Evolutionary conservation across 2,888 invertebrate genomes (phyloP), one percentile per base, ranked within the genome.

Genomic region (Argynnis bischoffii): DNA sequence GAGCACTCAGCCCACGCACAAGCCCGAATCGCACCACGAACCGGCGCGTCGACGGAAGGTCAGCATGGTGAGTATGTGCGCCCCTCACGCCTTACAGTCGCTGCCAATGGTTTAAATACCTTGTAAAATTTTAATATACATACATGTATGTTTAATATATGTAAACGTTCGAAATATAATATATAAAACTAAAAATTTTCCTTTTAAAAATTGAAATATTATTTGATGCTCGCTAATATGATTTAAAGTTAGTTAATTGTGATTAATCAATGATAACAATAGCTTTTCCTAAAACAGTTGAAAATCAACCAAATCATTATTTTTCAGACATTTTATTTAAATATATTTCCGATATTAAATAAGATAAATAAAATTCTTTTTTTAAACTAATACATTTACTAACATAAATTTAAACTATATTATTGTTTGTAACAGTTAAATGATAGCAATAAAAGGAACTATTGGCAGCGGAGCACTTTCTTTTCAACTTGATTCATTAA

Each of bases 21-120:
- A 90, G 90, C 90, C 94, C 93, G 93, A 94, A 89, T 88, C 93
- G 91, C 91, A 89, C 86, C 88, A 89, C 86, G 90, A 90, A 78
- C 78, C 82, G 78, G 84, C 91, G 86, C 92, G 92, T 81, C 92
- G 92, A 70, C 85, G 98, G 94, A 98, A 98, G 96, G 97, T 98
- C 95, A 97, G 97, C 95, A 96, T 97, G 95, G 96, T 97, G 95
- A 96, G 96, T 96, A 93, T 89, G 84, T 78, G 81, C 79, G 81
- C 80, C 76, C 75, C 73, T 75, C 85, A 79, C 82, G 80, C 79
- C 64, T 65, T 68, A 76, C 72, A 69, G 80, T 81, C 82, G 82
- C 88, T 86, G 88, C 81, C 87, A 86, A 89, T 88, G 82, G 67
- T 84, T 88, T 89, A 84, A 71, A 41, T 41, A 41, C 1, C 8